A percentile compares a stretch with the other conserved stretches of the same genome.
Evolutionary conservation across 2,797 vertebrate genomes (phyloP).

Genomic region (Cyclura pinguis): DNA sequence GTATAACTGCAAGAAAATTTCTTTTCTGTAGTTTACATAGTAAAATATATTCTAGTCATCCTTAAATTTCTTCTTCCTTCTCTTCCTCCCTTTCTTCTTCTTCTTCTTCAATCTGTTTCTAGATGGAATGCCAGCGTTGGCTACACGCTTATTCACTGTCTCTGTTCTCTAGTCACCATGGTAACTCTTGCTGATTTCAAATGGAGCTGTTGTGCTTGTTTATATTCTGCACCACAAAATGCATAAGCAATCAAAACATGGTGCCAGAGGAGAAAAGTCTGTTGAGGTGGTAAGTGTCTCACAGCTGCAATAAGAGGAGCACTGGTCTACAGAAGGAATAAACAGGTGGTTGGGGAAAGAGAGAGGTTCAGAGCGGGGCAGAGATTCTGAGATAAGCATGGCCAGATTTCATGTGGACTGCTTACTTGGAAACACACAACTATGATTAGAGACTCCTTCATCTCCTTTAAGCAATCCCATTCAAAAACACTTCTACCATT

Average conservation of each 20-base stretch:
- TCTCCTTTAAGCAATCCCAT: not conserved
- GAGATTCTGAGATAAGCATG: not conserved
- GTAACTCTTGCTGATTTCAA: constrained; percentile 4
- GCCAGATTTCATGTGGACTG: not conserved
- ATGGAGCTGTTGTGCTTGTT: constrained; percentile 11
- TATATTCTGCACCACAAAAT: constrained; percentile 2
- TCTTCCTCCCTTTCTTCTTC: too few relatives aligned
- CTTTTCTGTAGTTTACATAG: not conserved
- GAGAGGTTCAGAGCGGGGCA: too few relatives aligned
- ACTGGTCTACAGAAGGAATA: not conserved
- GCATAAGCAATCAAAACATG: not conserved
- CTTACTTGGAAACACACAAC: not conserved
- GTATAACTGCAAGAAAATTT: not conserved
- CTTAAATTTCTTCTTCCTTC: not conserved
- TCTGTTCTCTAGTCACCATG: not conserved
- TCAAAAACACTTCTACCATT: not conserved
- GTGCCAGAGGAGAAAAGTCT: too few relatives aligned
- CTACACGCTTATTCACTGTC: constrained; percentile 12
- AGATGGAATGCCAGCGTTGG: not conserved
- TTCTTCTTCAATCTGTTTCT: not conserved
- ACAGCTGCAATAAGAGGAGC: not conserved
- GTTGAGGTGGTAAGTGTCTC: not conserved
- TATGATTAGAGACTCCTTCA: not conserved
- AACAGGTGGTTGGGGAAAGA: not conserved
- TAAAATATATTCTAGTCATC: not conserved